These are phyloP conservation scores for Accipiter virgatus DNA, from an alignment of 2,113 vertebrate species.

Conservation along the genomic window DNA sequence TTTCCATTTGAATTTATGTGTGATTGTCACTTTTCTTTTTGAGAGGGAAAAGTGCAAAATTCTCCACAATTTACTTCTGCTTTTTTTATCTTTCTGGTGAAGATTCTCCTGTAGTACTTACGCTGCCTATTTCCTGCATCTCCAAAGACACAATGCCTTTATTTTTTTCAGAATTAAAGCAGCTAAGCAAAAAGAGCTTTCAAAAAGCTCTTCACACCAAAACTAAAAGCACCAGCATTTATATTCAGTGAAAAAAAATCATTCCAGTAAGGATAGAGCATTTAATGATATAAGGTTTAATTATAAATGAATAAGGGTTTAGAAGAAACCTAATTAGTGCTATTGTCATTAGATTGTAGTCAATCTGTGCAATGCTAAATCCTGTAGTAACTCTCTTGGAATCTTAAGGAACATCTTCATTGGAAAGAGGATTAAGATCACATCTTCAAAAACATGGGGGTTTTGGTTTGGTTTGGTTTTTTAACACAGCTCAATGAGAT, in stretches of 20 bases:
- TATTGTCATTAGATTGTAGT: neutral
- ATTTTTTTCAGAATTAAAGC: neutral
- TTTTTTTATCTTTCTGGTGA: neutral
- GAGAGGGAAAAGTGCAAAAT: neutral
- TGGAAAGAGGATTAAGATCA: neutral
- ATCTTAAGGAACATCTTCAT: neutral
- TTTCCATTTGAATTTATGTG: neutral
- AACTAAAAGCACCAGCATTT: neutral
- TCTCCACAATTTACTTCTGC: neutral
- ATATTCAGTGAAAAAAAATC: neutral
- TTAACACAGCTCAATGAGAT: neutral
- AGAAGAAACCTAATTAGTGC: neutral
- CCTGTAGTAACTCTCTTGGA: neutral
- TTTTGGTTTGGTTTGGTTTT: rapidly evolving
- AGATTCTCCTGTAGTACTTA: neutral
- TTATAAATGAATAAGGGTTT: neutral
- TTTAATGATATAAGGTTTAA: neutral
- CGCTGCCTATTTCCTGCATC: neutral
- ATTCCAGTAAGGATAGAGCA: neutral
- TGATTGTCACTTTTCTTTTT: neutral
- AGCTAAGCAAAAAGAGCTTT: neutral
- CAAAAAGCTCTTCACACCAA: neutral
- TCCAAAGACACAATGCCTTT: neutral
- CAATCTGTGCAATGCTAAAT: neutral
- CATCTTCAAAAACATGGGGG: neutral